These are phyloP conservation scores for Smutsia temminckii DNA, from an alignment of 2,797 vertebrate genomes.

Conservation along the genomic window DNA sequence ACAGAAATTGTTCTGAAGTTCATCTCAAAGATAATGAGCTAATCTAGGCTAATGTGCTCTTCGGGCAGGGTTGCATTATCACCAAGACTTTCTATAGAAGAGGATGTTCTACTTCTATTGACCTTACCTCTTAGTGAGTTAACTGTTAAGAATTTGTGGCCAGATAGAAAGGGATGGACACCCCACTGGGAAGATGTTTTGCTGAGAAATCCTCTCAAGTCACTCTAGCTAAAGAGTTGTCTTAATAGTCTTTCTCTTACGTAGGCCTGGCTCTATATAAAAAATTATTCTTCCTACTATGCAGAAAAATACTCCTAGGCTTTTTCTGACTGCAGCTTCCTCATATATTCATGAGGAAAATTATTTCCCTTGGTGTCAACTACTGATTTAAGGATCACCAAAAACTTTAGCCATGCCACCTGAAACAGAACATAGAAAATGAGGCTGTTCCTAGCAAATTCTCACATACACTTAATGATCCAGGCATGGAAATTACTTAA, in stretches of 20 bases:
- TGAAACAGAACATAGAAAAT: not conserved
- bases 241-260: not conserved
- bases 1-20: constrained; percentile 39
- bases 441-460: not conserved
- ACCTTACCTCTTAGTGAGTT: constrained; percentile 46
- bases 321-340: not conserved
- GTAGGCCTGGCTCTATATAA: not conserved
- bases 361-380: not conserved
- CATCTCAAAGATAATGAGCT: constrained; percentile 64
- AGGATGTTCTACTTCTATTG: constrained; percentile 47
- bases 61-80: constrained; percentile 15
- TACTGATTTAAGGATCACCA: not conserved
- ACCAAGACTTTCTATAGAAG: constrained; percentile 1
- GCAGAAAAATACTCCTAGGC: not conserved
- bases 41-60: constrained; percentile 63
- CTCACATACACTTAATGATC: not conserved
- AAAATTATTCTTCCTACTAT: not conserved
- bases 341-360: not conserved
- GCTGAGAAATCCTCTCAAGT: constrained; percentile 24
- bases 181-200: constrained; percentile 1
- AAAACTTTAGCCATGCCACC: not conserved
- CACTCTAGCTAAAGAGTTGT: not conserved
- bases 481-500: not conserved
- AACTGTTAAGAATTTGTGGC: constrained; percentile 16
- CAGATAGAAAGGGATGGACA: constrained; percentile 1